phyloP scores from a whole-genome alignment of 2,113 vertebrate species.

The Charina bottae region DNA sequence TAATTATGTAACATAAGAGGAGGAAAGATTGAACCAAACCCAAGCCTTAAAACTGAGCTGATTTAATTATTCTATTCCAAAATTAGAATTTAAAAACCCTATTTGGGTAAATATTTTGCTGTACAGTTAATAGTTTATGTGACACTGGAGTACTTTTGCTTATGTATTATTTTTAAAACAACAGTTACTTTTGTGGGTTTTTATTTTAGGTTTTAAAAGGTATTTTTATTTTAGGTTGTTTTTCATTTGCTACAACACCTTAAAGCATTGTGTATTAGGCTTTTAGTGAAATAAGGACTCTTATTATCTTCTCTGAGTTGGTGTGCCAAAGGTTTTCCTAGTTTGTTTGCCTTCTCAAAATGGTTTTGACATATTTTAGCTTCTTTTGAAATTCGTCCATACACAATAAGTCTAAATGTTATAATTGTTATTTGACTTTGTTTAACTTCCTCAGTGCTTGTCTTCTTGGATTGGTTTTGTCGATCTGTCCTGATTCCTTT shows the following conservation, averaged over 20 bases:
- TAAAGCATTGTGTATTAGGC: too few species aligned
- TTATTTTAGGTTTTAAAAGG: too few species aligned
- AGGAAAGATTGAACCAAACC: neutral
- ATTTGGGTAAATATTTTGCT: neutral
- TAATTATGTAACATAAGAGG: neutral
- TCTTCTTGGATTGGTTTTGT: neutral
- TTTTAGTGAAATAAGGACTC: neutral
- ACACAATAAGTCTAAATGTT: neutral
- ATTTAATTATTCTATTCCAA: too few species aligned
- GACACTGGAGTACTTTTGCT: too few species aligned
- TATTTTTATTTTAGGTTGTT: too few species aligned
- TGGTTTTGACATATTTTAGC: neutral
- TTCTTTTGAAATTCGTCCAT: neutral
- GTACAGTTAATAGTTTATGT: neutral
- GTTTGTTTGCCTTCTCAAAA: neutral
- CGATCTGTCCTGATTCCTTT: neutral
- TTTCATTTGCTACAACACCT: too few species aligned
- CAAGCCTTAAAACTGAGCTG: neutral
- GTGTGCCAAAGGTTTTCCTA: neutral
- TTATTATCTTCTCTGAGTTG: neutral
- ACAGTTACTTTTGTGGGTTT: too few species aligned
- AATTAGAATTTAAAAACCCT: too few species aligned
- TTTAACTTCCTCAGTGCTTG: neutral
- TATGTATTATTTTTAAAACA: too few species aligned
- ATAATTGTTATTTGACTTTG: neutral